A percentile compares a stretch with the other conserved stretches of the same genome.
These are phyloP conservation scores for Rhabdophis nuchalis DNA, from an alignment of 2,797 vertebrate genomes.

Conservation along the genomic window DNA sequence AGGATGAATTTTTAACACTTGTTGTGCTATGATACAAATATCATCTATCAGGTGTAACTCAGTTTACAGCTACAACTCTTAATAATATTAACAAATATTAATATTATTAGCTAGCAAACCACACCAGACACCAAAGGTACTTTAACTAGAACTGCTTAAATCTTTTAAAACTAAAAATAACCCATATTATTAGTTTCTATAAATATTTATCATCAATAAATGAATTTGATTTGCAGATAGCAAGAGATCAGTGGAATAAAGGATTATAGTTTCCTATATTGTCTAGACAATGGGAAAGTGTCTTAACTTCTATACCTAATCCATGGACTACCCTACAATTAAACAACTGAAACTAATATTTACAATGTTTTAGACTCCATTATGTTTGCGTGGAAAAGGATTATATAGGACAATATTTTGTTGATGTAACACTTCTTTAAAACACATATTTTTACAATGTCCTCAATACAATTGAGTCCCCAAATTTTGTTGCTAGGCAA, in stretches of 20 bases:
- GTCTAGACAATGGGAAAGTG: neutral
- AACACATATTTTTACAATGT: neutral
- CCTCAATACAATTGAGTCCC: neutral
- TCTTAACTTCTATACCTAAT: neutral
- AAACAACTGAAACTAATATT: neutral
- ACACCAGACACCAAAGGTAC: neutral
- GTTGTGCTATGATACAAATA: neutral
- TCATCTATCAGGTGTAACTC: neutral
- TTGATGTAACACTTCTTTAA: neutral
- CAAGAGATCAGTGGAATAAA: neutral
- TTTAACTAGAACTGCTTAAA: neutral
- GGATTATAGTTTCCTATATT: neutral
- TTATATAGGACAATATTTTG: neutral
- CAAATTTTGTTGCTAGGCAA: neutral
- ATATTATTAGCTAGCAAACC: neutral
- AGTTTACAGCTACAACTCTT: neutral
- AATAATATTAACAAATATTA: neutral
- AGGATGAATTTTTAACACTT: neutral
- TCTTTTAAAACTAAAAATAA: neutral
- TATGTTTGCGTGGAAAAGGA: neutral
- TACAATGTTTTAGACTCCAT: neutral
- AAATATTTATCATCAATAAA: neutral
- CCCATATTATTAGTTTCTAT: neutral
- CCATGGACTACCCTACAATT: neutral
- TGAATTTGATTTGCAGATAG: neutral